Conservation (phyloP, 2,113 vertebrate species). For the Typhlomys cinereus region DNA sequence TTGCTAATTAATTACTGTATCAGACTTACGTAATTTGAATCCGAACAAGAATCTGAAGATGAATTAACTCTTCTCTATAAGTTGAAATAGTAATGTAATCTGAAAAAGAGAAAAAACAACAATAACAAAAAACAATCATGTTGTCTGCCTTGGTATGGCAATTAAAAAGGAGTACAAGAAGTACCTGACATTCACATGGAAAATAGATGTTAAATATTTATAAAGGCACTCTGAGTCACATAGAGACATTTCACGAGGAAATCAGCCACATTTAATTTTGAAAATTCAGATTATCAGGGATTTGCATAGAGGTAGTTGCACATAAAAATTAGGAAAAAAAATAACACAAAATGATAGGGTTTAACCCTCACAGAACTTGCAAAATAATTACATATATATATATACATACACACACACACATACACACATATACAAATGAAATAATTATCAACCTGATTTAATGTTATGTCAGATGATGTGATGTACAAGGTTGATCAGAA, state of each 20-base stretch:
- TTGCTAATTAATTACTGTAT: background rate
- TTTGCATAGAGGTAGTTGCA: background rate
- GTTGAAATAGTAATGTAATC: background rate
- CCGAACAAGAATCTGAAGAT: background rate
- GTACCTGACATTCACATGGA: conserved; percentile 4
- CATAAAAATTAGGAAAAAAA: background rate
- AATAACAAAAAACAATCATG: background rate
- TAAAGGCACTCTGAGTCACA: conserved; percentile 20
- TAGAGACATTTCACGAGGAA: background rate
- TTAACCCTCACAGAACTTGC: background rate
- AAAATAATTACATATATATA: background rate
- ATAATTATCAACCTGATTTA: background rate
- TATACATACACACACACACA: no score
- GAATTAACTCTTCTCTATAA: background rate
- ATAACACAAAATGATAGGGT: background rate
- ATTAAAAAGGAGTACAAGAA: conserved; percentile 38
- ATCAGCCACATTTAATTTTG: background rate
- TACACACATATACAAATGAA: background rate
- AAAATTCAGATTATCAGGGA: background rate
- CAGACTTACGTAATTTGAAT: conserved; percentile 22
- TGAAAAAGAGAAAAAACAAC: background rate
- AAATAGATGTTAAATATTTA: conserved; percentile 55
- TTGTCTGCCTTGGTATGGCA: conserved; percentile 7
- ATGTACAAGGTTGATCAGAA: background rate
- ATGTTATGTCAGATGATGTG: background rate